Percentiles rank a stretch among this genome's conserved stretches.
These are phyloP conservation scores for Eleutherodactylus coqui DNA, from an alignment of 2,797 vertebrate species.

Conservation along the genomic window DNA sequence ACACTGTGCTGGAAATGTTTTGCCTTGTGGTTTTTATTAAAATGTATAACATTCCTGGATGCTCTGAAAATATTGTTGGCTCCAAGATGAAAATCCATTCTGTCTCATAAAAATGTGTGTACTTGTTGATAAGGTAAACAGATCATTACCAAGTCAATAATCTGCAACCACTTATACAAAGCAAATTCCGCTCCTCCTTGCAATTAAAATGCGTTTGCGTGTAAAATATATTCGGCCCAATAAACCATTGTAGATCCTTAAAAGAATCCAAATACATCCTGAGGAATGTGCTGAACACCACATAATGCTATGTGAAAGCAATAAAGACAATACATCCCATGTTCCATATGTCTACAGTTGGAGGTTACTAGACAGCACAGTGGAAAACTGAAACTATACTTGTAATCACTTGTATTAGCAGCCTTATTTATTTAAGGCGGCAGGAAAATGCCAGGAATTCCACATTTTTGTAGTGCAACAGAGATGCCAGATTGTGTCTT, in stretches of 20 bases:
- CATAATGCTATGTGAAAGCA: slow-evolving; percentile 17
- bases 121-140: slow-evolving; percentile 51
- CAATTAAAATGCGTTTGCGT: slow-evolving; percentile 41
- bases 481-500: slow-evolving; percentile 41
- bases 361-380: slow-evolving; percentile 44
- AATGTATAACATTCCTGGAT: slow-evolving; percentile 35
- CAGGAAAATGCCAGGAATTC: slow-evolving; percentile 36
- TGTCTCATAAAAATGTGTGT: slow-evolving; percentile 41
- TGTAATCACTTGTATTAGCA: slow-evolving; percentile 22
- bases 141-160: slow-evolving; percentile 40
- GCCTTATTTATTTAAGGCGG: slow-evolving; percentile 39
- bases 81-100: slow-evolving; percentile 19
- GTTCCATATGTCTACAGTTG: slow-evolving; percentile 33
- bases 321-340: slow-evolving; percentile 22
- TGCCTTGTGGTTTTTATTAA: slow-evolving; percentile 45
- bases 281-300: slow-evolving; percentile 43
- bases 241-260: slow-evolving; percentile 44
- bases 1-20: neutral
- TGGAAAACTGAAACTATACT: slow-evolving; percentile 40
- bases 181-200: neutral
- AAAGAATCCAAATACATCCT: slow-evolving; percentile 25
- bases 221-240: slow-evolving; percentile 29
- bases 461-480: slow-evolving; percentile 27
- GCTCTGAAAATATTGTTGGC: slow-evolving; percentile 1
- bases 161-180: slow-evolving; percentile 37